A percentile compares a stretch with the other conserved stretches of the same genome.
These are phyloP conservation scores for Matsumyia berberina DNA, from an alignment of 2,888 invertebrate species.

Conservation along the genomic window DNA sequence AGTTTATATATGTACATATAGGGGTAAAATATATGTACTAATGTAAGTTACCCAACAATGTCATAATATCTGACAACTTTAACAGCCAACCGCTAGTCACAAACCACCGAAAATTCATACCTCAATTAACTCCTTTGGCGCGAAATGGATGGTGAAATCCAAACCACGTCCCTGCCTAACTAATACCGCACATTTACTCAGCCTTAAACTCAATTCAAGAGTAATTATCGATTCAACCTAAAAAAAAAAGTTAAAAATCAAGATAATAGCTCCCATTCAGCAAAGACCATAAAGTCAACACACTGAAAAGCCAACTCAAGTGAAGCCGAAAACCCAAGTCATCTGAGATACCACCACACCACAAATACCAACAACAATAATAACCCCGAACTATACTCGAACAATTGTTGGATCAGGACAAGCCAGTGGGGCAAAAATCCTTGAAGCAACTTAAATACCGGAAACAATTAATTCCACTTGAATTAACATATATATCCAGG, in stretches of 20 bases:
- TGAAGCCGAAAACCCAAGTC: slow-evolving; percentile 68
- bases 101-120: slow-evolving; percentile 38
- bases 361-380: slow-evolving; percentile 71
- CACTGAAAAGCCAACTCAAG: slow-evolving; percentile 70
- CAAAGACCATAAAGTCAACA: slow-evolving; percentile 57
- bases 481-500: slow-evolving; percentile 82
- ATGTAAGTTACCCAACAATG: too few relatives aligned
- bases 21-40: too few relatives aligned
- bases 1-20: too few relatives aligned
- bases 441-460: slow-evolving; percentile 83
- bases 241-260: slow-evolving; percentile 68
- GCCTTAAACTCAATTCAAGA: slow-evolving; percentile 65
- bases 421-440: slow-evolving; percentile 72
- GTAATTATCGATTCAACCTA: slow-evolving; percentile 70
- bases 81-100: slow-evolving; percentile 4
- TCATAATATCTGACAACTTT: too few relatives aligned
- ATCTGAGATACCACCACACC: slow-evolving; percentile 52
- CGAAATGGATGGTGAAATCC: slow-evolving; percentile 27
- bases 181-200: slow-evolving; percentile 51
- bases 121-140: slow-evolving; percentile 47
- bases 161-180: slow-evolving; percentile 31
- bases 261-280: slow-evolving; percentile 62
- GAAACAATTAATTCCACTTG: slow-evolving; percentile 84
- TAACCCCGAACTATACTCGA: slow-evolving; percentile 71
- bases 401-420: slow-evolving; percentile 73